Conservation (phyloP, 2,113 vertebrate species). For the Haemorhous mexicanus region DNA sequence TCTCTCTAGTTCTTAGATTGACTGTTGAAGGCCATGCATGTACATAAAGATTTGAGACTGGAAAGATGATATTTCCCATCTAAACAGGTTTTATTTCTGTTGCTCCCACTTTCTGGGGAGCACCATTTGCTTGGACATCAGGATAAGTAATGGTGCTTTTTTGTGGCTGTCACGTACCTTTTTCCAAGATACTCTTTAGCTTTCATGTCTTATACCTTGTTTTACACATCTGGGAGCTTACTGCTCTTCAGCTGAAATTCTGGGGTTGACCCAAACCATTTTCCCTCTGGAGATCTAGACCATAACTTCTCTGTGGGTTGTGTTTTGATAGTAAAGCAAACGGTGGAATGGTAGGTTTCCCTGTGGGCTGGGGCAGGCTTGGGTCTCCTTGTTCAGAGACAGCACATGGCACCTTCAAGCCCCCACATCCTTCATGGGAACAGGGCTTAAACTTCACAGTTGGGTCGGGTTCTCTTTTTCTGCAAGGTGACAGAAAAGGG, state of each 20-base stretch:
- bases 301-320: background rate
- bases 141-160: background rate
- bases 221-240: background rate
- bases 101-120: background rate
- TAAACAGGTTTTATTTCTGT: background rate
- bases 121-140: background rate
- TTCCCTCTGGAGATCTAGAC: background rate
- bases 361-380: background rate
- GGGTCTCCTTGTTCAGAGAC: background rate
- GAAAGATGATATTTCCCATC: background rate
- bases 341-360: background rate
- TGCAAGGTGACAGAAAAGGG: background rate
- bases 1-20: background rate
- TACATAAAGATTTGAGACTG: background rate
- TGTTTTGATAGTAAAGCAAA: background rate
- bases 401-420: background rate
- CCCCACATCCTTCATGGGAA: background rate
- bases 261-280: background rate
- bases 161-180: background rate
- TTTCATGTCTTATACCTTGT: background rate
- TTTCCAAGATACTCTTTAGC: background rate
- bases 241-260: background rate
- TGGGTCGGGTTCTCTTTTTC: background rate
- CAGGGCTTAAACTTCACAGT: rapidly evolving
- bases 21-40: background rate